Conservation (phyloP, 2,113 vertebrate genomes). For the mouse (Mus musculus) region DNA sequence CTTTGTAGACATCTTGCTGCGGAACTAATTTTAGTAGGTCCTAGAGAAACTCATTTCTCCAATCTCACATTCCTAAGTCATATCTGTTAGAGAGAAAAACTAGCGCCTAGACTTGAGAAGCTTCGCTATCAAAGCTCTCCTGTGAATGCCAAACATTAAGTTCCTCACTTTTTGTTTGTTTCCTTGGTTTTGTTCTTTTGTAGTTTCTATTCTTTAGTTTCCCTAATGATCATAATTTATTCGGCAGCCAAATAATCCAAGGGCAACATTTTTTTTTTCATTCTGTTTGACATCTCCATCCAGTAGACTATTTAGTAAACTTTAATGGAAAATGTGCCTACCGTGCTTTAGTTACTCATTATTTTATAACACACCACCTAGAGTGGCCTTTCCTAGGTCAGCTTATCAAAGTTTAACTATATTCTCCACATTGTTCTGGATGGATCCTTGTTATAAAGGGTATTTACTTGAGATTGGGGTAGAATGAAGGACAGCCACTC, state of each 20-base stretch:
- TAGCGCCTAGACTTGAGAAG: no score
- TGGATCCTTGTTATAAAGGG: background rate
- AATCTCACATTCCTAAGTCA: background rate
- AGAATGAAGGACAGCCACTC: background rate
- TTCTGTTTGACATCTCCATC: background rate
- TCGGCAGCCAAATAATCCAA: background rate
- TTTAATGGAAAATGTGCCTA: background rate
- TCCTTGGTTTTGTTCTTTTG: background rate
- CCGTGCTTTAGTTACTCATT: background rate
- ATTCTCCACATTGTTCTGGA: background rate
- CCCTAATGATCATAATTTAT: background rate
- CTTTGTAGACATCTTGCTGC: background rate
- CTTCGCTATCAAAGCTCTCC: background rate
- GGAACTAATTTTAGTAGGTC: background rate
- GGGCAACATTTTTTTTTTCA: background rate
- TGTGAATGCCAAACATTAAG: background rate
- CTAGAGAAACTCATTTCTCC: background rate
- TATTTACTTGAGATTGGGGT: background rate
- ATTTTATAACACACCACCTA: background rate
- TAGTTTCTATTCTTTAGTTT: background rate
- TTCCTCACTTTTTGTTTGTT: background rate
- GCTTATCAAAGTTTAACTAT: background rate
- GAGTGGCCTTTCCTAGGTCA: background rate
- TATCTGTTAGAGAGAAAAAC: background rate
- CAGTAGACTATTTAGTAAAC: background rate